These are phyloP conservation scores for Sebastes oblongus DNA, from an alignment of 2,797 vertebrate species.

Conservation along the genomic window DNA sequence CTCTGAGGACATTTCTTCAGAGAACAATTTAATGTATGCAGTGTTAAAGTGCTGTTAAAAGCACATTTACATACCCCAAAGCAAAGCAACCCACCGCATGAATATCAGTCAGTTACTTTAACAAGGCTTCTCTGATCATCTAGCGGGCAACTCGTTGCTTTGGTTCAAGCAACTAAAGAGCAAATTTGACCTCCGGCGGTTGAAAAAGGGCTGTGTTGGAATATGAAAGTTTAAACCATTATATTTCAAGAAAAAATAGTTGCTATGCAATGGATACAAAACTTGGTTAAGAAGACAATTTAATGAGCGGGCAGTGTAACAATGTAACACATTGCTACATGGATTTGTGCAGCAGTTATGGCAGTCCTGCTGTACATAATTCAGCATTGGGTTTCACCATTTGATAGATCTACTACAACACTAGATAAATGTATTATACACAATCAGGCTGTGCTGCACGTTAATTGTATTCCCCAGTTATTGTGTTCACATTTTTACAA, in stretches of 20 bases:
- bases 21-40: constrained; percentile 51
- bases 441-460: neutral
- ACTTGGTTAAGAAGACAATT: neutral
- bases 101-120: constrained; percentile 22
- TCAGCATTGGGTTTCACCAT: neutral
- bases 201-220: neutral
- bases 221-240: neutral
- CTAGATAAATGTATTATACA: neutral
- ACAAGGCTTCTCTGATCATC: constrained; percentile 24
- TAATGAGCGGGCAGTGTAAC: neutral
- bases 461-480: neutral
- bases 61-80: constrained; percentile 59
- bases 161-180: neutral
- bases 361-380: neutral
- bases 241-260: neutral
- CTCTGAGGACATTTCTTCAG: constrained; percentile 43
- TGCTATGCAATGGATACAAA: neutral
- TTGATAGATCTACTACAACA: neutral
- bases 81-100: constrained; percentile 27
- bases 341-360: neutral
- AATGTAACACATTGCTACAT: neutral
- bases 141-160: neutral
- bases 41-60: constrained; percentile 63
- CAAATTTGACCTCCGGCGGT: constrained; percentile 3
- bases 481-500: neutral